Conservation (phyloP, 2,113 vertebrate species). For the Neopipo cinnamomea region DNA sequence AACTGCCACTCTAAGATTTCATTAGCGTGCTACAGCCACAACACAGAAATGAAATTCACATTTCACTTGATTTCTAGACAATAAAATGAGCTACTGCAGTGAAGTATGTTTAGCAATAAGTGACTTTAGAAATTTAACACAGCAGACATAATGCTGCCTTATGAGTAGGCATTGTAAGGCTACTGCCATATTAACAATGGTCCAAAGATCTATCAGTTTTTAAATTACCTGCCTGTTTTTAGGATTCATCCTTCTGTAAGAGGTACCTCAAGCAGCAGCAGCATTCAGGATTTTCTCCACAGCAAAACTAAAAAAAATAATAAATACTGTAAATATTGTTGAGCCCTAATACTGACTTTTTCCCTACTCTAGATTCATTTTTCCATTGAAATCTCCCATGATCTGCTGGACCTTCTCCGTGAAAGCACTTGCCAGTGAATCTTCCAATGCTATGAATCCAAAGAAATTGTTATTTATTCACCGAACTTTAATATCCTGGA, state of each 20-base stretch:
- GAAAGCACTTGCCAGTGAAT: background rate
- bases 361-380: background rate
- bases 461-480: background rate
- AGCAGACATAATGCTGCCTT: background rate
- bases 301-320: background rate
- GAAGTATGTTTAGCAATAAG: background rate
- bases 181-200: background rate
- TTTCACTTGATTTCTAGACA: background rate
- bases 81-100: background rate
- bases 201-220: background rate
- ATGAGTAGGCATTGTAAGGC: background rate
- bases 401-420: background rate
- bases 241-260: background rate
- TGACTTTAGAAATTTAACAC: background rate
- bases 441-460: background rate
- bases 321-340: background rate
- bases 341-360: background rate
- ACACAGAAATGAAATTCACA: background rate
- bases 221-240: background rate
- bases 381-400: background rate
- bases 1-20: background rate
- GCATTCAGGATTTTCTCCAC: background rate
- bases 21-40: background rate
- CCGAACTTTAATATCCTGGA: background rate
- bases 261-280: background rate